These are phyloP conservation scores for Drosophila neoperkinsi DNA, from an alignment of 2,888 invertebrate genomes.

Conservation along the genomic window DNA sequence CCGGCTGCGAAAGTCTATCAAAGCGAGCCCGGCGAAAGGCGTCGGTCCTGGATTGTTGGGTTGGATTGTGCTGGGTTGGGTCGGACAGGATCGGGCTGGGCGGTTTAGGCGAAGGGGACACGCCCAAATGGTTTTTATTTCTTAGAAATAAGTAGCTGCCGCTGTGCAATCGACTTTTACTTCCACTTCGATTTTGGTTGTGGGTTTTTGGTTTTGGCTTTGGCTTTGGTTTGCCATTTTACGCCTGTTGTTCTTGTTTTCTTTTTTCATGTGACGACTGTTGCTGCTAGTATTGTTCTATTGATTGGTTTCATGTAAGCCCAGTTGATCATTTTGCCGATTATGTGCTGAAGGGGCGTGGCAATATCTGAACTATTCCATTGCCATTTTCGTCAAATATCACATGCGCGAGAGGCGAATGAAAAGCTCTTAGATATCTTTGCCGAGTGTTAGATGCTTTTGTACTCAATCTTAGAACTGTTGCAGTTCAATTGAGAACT, in stretches of 20 bases:
- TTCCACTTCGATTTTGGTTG: slow-evolving; percentile 21
- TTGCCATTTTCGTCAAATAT: background rate
- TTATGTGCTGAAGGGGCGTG: background rate
- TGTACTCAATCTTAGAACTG: background rate
- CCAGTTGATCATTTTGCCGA: slow-evolving; percentile 8
- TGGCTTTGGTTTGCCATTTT: slow-evolving; percentile 47
- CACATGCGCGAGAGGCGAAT: background rate
- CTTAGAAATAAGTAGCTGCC: slow-evolving; percentile 69
- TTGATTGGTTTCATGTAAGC: slow-evolving; percentile 26
- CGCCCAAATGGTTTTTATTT: slow-evolving; percentile 76
- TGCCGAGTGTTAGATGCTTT: background rate
- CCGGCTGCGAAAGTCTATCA: slow-evolving; percentile 50
- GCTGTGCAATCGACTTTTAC: slow-evolving; percentile 34
- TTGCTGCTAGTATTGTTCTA: slow-evolving; percentile 12
- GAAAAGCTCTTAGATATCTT: background rate
- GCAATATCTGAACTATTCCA: background rate
- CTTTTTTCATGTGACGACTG: background rate
- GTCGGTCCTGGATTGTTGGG: slow-evolving; percentile 29
- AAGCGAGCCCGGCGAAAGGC: slow-evolving; percentile 39
- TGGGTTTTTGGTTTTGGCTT: slow-evolving; percentile 9
- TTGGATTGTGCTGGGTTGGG: slow-evolving; percentile 13
- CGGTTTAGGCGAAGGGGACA: slow-evolving; percentile 50
- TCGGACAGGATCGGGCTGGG: slow-evolving; percentile 19
- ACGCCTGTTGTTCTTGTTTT: slow-evolving; percentile 28
- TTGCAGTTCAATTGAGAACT: background rate